Percentiles rank a stretch among this genome's conserved stretches.
phyloP scores from a whole-genome alignment of 2,888 invertebrate genomes.

The Phanerotoma sp. region DNA sequence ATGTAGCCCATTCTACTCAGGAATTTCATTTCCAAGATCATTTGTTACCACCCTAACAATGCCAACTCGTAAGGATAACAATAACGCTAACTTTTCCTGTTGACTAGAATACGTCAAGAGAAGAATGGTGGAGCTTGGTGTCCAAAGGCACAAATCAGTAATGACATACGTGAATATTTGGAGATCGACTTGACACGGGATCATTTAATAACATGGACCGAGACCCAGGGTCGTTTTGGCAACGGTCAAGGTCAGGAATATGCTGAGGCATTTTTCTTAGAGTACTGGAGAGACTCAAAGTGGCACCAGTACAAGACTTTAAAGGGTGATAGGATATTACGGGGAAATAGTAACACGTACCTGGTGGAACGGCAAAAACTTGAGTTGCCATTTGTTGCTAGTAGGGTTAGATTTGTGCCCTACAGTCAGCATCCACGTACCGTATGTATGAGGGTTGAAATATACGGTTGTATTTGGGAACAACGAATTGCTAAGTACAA shows the following conservation, averaged over 20 bases:
- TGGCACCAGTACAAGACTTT: slow-evolving; percentile 82
- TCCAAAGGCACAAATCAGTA: slow-evolving; percentile 77
- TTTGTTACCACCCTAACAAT: no score
- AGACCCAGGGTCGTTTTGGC: slow-evolving; percentile 89
- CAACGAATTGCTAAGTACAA: slow-evolving; percentile 69
- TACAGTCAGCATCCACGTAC: slow-evolving; percentile 83
- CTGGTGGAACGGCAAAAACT: slow-evolving; percentile 70
- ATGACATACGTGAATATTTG: slow-evolving; percentile 76
- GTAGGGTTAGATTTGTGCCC: slow-evolving; percentile 84
- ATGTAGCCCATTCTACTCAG: no score
- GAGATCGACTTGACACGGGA: slow-evolving; percentile 76
- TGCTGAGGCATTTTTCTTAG: slow-evolving; percentile 79
- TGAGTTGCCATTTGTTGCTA: slow-evolving; percentile 83
- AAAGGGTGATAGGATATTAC: slow-evolving; percentile 71
- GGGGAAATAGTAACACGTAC: slow-evolving; percentile 78
- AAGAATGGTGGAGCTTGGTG: slow-evolving; percentile 93
- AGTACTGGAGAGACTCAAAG: slow-evolving; percentile 74
- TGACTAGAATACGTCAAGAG: slow-evolving; percentile 81
- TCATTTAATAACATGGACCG: slow-evolving; percentile 79
- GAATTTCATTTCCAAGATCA: no score
- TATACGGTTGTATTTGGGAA: slow-evolving; percentile 82
- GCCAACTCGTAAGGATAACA: no score
- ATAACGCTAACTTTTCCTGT: no score
- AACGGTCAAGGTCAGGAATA: slow-evolving; percentile 89
- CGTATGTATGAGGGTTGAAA: slow-evolving; percentile 89